Evolutionary conservation across 2,113 vertebrate genomes (phyloP), one percentile per base, ranked within the genome.

Genomic region (Dendropsophus ebraccatus): DNA sequence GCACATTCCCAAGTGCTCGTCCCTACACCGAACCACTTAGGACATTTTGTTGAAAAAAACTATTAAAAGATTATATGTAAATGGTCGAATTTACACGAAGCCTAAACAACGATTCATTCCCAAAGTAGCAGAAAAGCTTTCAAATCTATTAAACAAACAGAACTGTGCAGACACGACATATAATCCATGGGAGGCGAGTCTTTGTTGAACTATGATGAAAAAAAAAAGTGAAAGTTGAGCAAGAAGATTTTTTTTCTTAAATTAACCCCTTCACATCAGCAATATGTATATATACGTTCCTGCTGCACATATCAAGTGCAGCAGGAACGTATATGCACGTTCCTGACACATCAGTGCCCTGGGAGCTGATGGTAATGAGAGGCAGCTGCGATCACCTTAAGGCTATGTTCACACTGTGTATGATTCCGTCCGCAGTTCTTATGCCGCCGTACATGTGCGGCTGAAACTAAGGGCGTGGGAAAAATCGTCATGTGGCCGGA

Each of bases 41-140:
- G 41, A 62, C 23, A 30, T 21, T 49, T 49, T 62, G 52, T 37
- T 11, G 60, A 67, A 47, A 67, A 41, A 41, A 81, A 56, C 79
- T 81, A 50, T 81, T 81, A 81, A 81, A 67, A 81, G 79, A 81
- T 81, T 81, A 50, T 67, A 65, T 81, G 79, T 49, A 67, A 81
- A 28, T 81, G 60, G 47, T 67, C 41, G 9, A 67, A 82, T 69
- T 52, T 69, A 69, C 80, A 82, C 21, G 47, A 82, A 52, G 62
- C 28, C 37, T 30, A 81, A 81, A 81, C n/a, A 50, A 81, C 37
- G 1, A 12, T 67, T 81, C 41, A 67, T 30, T 67, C n/a, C 60
- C 80, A 50, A 49, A 32, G 58, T 52, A 45, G 45, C 56, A 45
- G 80, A 67, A 67, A 81, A 81, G n/a, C n/a, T 45, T 23, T 35